These are phyloP conservation scores for Eilema depressum DNA, from an alignment of 2,888 invertebrate genomes.

Conservation along the genomic window DNA sequence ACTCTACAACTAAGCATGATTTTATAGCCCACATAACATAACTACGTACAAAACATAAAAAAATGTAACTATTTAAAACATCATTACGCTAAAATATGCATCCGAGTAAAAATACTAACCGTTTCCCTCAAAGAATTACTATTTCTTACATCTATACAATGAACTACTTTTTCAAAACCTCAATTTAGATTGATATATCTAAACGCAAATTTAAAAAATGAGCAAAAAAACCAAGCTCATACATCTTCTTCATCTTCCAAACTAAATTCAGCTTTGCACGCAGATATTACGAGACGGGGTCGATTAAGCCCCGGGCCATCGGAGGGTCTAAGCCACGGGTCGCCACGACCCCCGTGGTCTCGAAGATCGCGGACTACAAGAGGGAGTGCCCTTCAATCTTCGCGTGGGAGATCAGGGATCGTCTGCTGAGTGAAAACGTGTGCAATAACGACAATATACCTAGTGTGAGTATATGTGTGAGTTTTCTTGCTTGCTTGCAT, in stretches of 20 bases:
- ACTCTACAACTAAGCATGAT: too few species aligned
- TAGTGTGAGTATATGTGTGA: constrained; percentile 93
- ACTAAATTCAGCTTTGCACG: constrained; percentile 81
- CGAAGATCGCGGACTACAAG: constrained; percentile 98
- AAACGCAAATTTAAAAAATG: constrained; percentile 23
- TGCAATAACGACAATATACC: constrained; percentile 99
- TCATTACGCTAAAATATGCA: not conserved
- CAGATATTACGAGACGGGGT: constrained; percentile 99
- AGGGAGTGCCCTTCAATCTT: constrained; percentile 99
- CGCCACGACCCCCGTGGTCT: constrained; percentile 97
- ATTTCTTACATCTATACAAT: not conserved
- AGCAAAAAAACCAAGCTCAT: constrained; percentile 50
- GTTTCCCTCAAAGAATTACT: too few species aligned
- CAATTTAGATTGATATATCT: not conserved
- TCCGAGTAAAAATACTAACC: not conserved
- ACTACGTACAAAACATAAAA: too few species aligned
- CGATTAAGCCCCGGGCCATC: constrained; percentile 98
- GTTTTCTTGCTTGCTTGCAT: not conserved
- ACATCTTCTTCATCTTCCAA: constrained; percentile 63
- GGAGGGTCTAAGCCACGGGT: constrained; percentile 99
- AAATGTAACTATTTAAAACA: not conserved
- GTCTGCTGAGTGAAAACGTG: constrained; percentile 96
- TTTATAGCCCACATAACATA: too few species aligned
- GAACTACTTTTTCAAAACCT: not conserved
- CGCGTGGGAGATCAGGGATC: constrained; percentile 99